phyloP scores from a whole-genome alignment of 2,797 vertebrate species.

The Tiaroga cobitis region DNA sequence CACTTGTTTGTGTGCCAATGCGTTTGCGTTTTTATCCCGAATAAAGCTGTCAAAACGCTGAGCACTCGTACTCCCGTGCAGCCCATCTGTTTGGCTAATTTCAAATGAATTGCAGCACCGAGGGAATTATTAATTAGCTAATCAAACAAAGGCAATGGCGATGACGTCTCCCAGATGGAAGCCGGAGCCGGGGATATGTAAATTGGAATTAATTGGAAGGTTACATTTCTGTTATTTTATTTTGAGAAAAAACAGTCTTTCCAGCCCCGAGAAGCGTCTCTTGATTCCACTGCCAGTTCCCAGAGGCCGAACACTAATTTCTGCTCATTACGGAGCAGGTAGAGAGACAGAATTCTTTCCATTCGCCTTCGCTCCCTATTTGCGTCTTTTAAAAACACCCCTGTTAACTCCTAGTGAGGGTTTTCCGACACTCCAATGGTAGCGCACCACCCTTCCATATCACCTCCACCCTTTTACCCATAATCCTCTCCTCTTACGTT shows the following conservation, averaged over 20 bases:
- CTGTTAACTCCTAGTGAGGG: constrained; percentile 20
- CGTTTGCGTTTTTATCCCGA: constrained; percentile 6
- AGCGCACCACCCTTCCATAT: constrained; percentile 10
- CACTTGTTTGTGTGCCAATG: constrained; percentile 18
- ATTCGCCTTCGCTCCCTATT: constrained; percentile 73
- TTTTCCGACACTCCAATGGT: constrained; percentile 17
- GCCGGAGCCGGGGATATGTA: constrained; percentile 84
- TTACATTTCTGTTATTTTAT: constrained; percentile 78
- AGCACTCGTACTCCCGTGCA: constrained; percentile 49
- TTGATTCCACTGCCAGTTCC: constrained; percentile 75
- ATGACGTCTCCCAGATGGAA: constrained; percentile 72
- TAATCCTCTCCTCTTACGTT: constrained; percentile 44
- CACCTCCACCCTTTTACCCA: constrained; percentile 32
- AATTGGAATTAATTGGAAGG: constrained; percentile 87
- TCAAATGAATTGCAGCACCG: constrained; percentile 74
- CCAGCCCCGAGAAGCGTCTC: constrained; percentile 74
- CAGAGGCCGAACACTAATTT: constrained; percentile 86
- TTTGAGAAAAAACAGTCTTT: constrained; percentile 89
- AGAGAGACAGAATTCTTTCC: constrained; percentile 87
- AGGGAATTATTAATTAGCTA: constrained; percentile 84
- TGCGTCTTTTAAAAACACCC: constrained; percentile 47
- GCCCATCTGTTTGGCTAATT: constrained; percentile 72
- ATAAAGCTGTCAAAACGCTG: constrained; percentile 38
- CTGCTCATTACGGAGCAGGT: constrained; percentile 90
- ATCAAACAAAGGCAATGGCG: constrained; percentile 81